Evolutionary conservation across 2,888 invertebrate genomes (phyloP).

Genomic region (Drosophila peninsularis): DNA sequence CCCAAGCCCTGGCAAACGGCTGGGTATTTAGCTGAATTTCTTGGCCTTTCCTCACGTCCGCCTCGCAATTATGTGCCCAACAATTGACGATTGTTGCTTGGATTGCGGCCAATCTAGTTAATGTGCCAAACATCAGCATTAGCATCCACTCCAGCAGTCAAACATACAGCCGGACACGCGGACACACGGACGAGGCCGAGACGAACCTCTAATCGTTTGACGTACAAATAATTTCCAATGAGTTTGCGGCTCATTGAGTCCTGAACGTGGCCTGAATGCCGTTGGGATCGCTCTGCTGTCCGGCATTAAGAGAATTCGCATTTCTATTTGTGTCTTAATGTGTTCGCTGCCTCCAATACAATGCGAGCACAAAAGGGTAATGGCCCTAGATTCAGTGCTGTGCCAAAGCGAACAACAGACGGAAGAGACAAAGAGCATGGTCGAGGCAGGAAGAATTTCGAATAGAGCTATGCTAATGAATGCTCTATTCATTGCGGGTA

Average conservation of each 20-base stretch:
- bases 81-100: constrained; percentile 68
- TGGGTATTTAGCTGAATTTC: constrained; percentile 65
- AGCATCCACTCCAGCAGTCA: constrained; percentile 59
- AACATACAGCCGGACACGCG: constrained; percentile 15
- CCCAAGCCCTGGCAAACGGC: constrained; percentile 46
- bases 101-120: constrained; percentile 73
- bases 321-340: constrained; percentile 13
- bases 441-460: not conserved
- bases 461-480: not conserved
- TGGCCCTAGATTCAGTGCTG: constrained; percentile 15
- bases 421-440: not conserved
- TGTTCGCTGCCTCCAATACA: not conserved
- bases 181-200: constrained; percentile 1
- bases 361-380: constrained; percentile 14
- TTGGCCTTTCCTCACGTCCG: constrained; percentile 59
- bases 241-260: constrained; percentile 78
- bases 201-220: constrained; percentile 66
- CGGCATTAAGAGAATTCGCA: constrained; percentile 17
- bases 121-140: constrained; percentile 74
- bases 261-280: constrained; percentile 59
- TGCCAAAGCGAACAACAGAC: not conserved
- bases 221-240: constrained; percentile 79
- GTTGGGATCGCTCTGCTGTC: constrained; percentile 23
- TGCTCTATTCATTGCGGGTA: not conserved
- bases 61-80: constrained; percentile 67